Evolutionary conservation across 2,113 vertebrate genomes (phyloP), one percentile per base, ranked within the genome.

Genomic region (Cephalopterus ornatus): DNA sequence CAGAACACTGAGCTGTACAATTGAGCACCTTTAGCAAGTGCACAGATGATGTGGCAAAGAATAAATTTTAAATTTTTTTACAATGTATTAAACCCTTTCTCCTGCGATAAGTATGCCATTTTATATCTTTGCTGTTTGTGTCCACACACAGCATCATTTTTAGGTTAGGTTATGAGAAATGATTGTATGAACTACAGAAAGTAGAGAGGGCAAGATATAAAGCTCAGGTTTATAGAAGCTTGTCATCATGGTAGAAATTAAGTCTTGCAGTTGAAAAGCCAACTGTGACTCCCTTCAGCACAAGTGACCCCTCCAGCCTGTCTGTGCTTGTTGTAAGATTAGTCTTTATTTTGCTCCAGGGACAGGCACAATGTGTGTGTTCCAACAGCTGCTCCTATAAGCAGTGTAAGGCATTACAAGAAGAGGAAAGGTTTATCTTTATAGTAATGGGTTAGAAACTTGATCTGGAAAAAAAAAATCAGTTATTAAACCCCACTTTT

Each of bases 81-180:
- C 37, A 35, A 30, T 9, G 1, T 26, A 21, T 49, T 32, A 65
- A 79, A 19, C 20, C 35, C 17, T n/a, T 86, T 93, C 83, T 85
- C 26, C 61, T 75, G 12, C 63, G 47, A 42, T 30, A 85, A 92
- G n/a, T 53, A 33, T 56, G 37, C 4, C 11, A 32, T 80, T 93
- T 93, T 72, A 47, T 89, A 80, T 70, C 68, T 82, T 85, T 80
- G 42, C 30, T 61, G 27, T 33, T n/a, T 32, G 37, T 81, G 41
- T 90, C 68, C 75, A 49, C 66, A 49, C 39, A 75, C 3, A 15
- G 8, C 13, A 8, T 49, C 42, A 44, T 49, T 94, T 53, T 89
- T 84, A 75, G 42, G 62, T 77, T 95, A 88, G 59, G 50, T 80
- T 80, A 62, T 93, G 92, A 95, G 46, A 95, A 88, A 83, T 95